Base-by-base conservation (phyloP, 92 coral and sea anemone species). In the Bergia puertoricense region DNA sequence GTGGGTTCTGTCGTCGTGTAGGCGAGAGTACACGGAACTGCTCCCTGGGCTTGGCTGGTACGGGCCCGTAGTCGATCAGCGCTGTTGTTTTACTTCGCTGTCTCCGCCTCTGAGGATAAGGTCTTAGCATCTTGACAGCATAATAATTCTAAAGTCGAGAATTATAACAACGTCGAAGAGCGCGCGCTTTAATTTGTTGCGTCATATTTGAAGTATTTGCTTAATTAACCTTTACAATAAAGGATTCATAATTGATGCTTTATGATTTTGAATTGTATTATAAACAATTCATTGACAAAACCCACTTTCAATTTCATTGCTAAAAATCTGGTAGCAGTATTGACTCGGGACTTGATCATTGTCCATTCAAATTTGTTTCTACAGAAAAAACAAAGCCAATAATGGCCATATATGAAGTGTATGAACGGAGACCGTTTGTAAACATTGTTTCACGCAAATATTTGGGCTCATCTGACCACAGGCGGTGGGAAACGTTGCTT, bases 1-100 rank as follows among this genome's bases (percentile, higher is more conserved):
- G 99, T 11, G 99, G 98, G 68, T 96, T 95, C 67, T 94, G 95
- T 22, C 98, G 92, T 51, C 99, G 90, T 46, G 99, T 96, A 51
- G 99, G 99, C 9, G 99, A 96, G 48, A 93, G 89, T 5, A 93
- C 91, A 57, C 98, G 94, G n/a, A 90, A 77, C 42, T 86, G 92
- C 68, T 93, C 95, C 86, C 98, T 94, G 72, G 96, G 93, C 62
- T 79, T 82, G n/a, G 96, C 80, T 10, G 81, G 81, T 45, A 95
- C 94, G 66, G 89, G 92, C 1, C 92, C 96, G 81, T 91, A 89
- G 85, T 95, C 96, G 13, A 59, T 91, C 20, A 95, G 86, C 57
- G 94, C 89, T 22, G 95, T 95, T 56, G 96, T 93, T 73, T 90
- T 95, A 13, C 89, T 85, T 65, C 94, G 90, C 80, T 92, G 86